Evolutionary conservation across 2,888 invertebrate species (phyloP), one percentile per base, ranked within the genome.

Genomic region (Nowickia ferox): DNA sequence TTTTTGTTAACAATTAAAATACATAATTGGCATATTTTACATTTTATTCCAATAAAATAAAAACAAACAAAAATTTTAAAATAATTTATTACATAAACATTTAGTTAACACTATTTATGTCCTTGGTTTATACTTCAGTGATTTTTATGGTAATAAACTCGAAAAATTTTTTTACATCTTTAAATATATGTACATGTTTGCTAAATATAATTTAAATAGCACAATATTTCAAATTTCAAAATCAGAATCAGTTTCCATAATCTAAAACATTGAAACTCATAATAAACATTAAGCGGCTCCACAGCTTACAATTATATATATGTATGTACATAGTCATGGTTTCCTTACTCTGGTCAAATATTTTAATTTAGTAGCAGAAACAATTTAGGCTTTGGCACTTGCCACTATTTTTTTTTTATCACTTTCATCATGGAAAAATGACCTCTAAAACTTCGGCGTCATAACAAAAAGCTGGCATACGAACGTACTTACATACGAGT

Each of bases 51-150:
- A 59, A 13, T 44, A 22, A 57, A 42, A 15, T n/a, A 19, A 55
- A 19, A 30, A 1, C 30, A 40, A 46, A 17, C 10, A 59, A 17
- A 17, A 17, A 9, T 15, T 17, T 1, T 30, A 30, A 30, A 30
- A 30, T 38, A 38, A 48, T 74, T 51, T 22, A 22, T 17, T 19
- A 30, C 30, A 30, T 30, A 30, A 30, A 30, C 30, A 30, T 42
- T 10, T 51, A 51, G 17, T 69, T 71, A 59, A 44, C 51, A 75
- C 55, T 76, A 57, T 57, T 68, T 42, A 22, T 42, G 80, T 46
- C 80, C 80, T 80, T 80, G 80, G 48, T 80, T 80, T 72, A 80
- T 59, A 74, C 72, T 66, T 66, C 80, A 72, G 72, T 74, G 61
- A 74, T 40, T 77, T 8, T 15, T 13, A 40, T 53, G 42, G 9